Percentiles rank a stretch among this genome's conserved stretches.
Conservation (phyloP, 1,140 invertebrate species). For the Lithobius niger region DNA sequence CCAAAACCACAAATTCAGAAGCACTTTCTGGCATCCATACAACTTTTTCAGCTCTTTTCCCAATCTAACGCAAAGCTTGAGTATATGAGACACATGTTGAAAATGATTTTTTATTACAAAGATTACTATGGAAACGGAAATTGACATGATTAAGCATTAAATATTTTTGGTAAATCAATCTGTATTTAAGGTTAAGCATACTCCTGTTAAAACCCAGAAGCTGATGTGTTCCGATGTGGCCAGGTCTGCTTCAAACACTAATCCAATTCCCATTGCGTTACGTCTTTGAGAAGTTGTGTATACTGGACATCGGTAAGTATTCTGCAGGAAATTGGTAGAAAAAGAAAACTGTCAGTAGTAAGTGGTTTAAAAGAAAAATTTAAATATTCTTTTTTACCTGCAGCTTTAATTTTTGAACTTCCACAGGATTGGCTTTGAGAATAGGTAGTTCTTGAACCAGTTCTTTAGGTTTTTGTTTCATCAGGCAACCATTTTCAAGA, state of each 20-base stretch:
- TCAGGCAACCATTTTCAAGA: conserved; percentile 48
- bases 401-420: conserved; percentile 63
- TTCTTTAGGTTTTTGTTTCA: conserved; percentile 62
- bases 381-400: conserved; percentile 40
- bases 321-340: conserved; percentile 40
- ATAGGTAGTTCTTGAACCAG: conserved; percentile 71
- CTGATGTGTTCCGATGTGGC: conserved; percentile 60
- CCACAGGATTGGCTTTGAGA: conserved; percentile 69
- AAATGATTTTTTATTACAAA: too few species aligned
- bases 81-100: too few species aligned
- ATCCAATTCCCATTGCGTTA: conserved; percentile 75
- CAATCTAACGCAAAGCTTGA: too few species aligned
- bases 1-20: too few species aligned
- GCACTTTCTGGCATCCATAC: too few species aligned
- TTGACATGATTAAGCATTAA: too few species aligned
- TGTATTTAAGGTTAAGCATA: conserved; percentile 69
- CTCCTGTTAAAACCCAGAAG: conserved; percentile 76
- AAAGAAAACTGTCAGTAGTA: conserved; percentile 1
- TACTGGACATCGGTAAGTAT: conserved; percentile 69
- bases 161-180: conserved; percentile 42
- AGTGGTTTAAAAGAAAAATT: not conserved
- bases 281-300: conserved; percentile 70
- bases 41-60: too few species aligned
- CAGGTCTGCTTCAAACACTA: conserved; percentile 78
- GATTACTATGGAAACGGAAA: too few species aligned